A percentile compares a stretch with the other conserved stretches of the same genome.
Conservation (phyloP, 2,888 invertebrate genomes). For the Malthinus seriepunctatus region DNA sequence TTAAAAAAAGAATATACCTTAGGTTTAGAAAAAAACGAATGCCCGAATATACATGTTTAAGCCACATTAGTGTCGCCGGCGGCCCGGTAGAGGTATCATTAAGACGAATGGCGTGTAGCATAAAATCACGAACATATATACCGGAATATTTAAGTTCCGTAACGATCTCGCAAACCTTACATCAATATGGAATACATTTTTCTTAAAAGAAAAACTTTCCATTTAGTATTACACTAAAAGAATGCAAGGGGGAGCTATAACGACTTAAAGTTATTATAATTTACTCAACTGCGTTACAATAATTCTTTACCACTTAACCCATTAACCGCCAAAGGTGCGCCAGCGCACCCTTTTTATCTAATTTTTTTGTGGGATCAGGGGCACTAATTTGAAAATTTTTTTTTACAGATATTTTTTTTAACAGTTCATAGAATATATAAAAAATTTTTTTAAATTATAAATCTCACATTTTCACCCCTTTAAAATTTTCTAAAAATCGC, state of each 20-base stretch:
- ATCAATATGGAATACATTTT: slow-evolving; percentile 32
- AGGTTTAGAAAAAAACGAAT: slow-evolving; percentile 18
- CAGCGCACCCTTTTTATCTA: too few species aligned
- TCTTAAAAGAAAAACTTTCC: slow-evolving; percentile 9
- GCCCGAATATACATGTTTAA: slow-evolving; percentile 47
- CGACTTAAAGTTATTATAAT: slow-evolving; percentile 7
- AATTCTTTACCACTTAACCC: too few species aligned
- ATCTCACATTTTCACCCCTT: too few species aligned
- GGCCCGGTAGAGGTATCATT: slow-evolving; percentile 50
- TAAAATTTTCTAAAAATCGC: too few species aligned
- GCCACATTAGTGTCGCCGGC: slow-evolving; percentile 49
- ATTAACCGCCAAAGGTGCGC: too few species aligned
- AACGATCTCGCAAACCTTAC: slow-evolving; percentile 38
- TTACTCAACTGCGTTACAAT: too few species aligned
- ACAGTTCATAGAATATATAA: too few species aligned
- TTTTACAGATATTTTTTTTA: too few species aligned
- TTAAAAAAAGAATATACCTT: slow-evolving; percentile 24
- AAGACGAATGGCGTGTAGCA: slow-evolving; percentile 53
- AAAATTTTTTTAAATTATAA: too few species aligned
- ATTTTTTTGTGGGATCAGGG: too few species aligned
- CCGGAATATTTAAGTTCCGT: slow-evolving; percentile 39
- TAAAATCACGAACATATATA: slow-evolving; percentile 47
- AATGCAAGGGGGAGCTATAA: background rate
- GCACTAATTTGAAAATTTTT: too few species aligned
- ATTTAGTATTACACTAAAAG: slow-evolving; percentile 14